phyloP scores from a whole-genome alignment of 1,140 invertebrate species.

The Lucilia cuprina region DNA sequence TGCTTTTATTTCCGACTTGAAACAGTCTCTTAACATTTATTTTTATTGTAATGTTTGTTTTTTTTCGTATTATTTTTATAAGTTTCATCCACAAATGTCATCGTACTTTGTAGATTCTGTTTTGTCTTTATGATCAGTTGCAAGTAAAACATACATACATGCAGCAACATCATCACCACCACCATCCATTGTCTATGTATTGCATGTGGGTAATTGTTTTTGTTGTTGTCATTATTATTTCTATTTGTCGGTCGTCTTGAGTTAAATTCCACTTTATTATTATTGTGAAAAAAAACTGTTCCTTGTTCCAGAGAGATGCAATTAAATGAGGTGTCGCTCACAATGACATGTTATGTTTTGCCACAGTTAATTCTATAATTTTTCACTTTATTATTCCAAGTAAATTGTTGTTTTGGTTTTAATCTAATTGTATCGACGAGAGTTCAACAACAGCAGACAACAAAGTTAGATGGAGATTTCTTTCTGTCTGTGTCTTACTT shows the following conservation, averaged over 20 bases:
- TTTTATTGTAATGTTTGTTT: neutral
- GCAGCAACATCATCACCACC: neutral
- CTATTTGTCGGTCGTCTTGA: neutral
- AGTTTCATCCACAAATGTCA: neutral
- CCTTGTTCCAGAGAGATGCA: neutral
- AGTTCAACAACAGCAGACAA: neutral
- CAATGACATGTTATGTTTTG: neutral
- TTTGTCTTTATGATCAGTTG: neutral
- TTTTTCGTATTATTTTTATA: neutral
- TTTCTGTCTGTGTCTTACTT: neutral
- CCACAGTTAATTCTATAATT: neutral
- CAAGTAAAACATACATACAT: neutral
- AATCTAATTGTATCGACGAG: neutral
- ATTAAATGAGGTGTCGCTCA: neutral
- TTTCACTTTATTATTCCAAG: neutral
- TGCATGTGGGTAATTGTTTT: neutral
- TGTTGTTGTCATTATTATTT: neutral
- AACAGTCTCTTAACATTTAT: neutral
- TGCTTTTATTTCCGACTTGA: neutral
- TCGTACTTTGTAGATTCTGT: neutral
- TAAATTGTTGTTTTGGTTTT: neutral
- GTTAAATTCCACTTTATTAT: neutral
- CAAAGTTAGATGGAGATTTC: neutral
- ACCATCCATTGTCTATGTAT: neutral
- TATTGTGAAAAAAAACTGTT: neutral